These are phyloP conservation scores for Drosophila quadrilineata DNA, from an alignment of 1,140 invertebrate genomes.

Conservation along the genomic window DNA sequence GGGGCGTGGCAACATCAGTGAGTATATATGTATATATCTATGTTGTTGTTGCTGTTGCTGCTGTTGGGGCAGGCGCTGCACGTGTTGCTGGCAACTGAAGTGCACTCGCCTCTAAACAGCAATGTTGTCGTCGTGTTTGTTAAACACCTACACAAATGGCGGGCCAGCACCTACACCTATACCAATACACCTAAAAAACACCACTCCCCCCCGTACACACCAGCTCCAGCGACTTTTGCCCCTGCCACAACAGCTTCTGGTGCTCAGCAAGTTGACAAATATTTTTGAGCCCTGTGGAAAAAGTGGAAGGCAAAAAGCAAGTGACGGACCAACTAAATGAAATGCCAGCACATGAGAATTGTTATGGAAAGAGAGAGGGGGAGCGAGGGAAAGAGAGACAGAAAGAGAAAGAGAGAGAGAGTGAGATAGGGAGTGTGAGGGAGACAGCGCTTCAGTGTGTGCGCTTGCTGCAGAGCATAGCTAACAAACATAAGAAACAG, in stretches of 20 bases:
- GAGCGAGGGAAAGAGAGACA: no score
- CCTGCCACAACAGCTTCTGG: neutral
- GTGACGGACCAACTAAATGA: constrained; percentile 34
- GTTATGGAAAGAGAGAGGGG: neutral
- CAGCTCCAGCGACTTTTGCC: neutral
- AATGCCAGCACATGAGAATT: constrained; percentile 45
- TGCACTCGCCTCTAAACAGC: constrained; percentile 60
- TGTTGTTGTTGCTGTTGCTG: constrained; percentile 12
- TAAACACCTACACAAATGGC: constrained; percentile 74
- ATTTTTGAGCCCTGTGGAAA: constrained; percentile 59
- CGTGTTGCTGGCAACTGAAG: constrained; percentile 32
- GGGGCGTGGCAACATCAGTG: neutral
- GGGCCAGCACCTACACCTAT: constrained; percentile 14
- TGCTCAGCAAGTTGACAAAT: constrained; percentile 41
- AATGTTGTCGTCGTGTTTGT: constrained; percentile 60
- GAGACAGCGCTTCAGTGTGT: neutral
- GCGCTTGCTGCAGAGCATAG: no score
- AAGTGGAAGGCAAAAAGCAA: neutral
- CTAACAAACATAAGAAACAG: constrained; percentile 10
- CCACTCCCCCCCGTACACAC: neutral
- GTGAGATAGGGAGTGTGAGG: neutral
- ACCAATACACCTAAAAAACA: no score
- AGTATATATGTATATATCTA: constrained; percentile 9
- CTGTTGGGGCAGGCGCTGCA: constrained; percentile 45
- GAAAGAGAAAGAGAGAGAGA: neutral